phyloP scores from a whole-genome alignment of 1,140 invertebrate genomes.

The Zaprionus vittiger region DNA sequence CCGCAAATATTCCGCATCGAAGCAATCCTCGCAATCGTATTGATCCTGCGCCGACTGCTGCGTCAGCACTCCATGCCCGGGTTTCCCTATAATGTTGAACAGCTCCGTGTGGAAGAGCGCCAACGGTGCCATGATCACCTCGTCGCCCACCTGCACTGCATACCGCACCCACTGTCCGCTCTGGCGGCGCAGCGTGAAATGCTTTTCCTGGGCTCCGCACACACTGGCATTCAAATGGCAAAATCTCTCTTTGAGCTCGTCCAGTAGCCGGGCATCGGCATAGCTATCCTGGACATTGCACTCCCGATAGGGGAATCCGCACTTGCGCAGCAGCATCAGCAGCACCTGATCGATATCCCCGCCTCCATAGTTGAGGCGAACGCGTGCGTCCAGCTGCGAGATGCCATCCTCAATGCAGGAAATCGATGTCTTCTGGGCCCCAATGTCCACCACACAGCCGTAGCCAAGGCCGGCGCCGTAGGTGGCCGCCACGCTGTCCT shows the following conservation, averaged over 20 bases:
- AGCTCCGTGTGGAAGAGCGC: slow-evolving; percentile 95
- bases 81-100: slow-evolving; percentile 91
- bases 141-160: slow-evolving; percentile 94
- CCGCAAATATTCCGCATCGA: slow-evolving; percentile 95
- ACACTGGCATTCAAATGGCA: slow-evolving; percentile 93
- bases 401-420: slow-evolving; percentile 98
- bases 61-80: slow-evolving; percentile 86
- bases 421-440: slow-evolving; percentile 97
- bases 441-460: slow-evolving; percentile 97
- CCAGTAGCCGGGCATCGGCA: slow-evolving; percentile 90
- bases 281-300: slow-evolving; percentile 89
- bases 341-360: slow-evolving; percentile 94
- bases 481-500: slow-evolving; percentile 96
- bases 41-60: slow-evolving; percentile 90
- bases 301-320: slow-evolving; percentile 94
- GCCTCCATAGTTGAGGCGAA: slow-evolving; percentile 94
- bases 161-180: slow-evolving; percentile 87
- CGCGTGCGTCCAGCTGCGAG: slow-evolving; percentile 93
- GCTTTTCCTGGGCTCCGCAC: slow-evolving; percentile 76
- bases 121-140: slow-evolving; percentile 95
- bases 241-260: slow-evolving; percentile 94
- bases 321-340: slow-evolving; percentile 93
- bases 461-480: slow-evolving; percentile 96
- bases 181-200: slow-evolving; percentile 77
- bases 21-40: slow-evolving; percentile 96